phyloP scores from a whole-genome alignment of 2,797 vertebrate genomes.

The Columba guinea region DNA sequence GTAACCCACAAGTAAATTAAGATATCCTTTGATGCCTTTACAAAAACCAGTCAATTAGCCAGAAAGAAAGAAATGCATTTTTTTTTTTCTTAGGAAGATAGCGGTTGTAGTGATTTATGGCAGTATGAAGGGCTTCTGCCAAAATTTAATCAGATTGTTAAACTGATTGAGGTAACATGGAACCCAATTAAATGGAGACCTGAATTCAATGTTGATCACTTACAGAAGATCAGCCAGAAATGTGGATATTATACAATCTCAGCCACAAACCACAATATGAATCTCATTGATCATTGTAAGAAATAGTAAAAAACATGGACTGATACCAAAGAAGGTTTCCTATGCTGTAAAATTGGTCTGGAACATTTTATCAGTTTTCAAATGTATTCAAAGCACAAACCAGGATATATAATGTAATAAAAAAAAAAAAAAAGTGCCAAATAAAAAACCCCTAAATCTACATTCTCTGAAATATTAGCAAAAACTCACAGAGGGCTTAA shows the following conservation, averaged over 20 bases:
- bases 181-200: neutral
- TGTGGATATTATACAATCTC: neutral
- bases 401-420: neutral
- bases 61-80: neutral
- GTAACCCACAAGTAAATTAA: constrained; percentile 7
- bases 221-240: neutral
- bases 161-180: neutral
- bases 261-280: neutral
- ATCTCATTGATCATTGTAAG: neutral
- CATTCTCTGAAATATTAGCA: neutral
- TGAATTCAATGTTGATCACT: neutral
- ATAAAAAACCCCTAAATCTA: neutral
- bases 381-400: neutral
- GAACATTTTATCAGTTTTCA: neutral
- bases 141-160: constrained; percentile 8
- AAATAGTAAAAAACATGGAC: neutral
- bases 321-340: neutral
- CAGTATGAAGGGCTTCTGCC: neutral
- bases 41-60: neutral
- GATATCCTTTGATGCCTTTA: neutral
- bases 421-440: neutral
- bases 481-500: neutral
- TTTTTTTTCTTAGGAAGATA: neutral
- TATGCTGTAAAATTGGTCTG: neutral
- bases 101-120: neutral